A percentile compares a stretch with the other conserved stretches of the same genome.
Conservation (phyloP, 2,113 vertebrate genomes). For the Prinia subflava region DNA sequence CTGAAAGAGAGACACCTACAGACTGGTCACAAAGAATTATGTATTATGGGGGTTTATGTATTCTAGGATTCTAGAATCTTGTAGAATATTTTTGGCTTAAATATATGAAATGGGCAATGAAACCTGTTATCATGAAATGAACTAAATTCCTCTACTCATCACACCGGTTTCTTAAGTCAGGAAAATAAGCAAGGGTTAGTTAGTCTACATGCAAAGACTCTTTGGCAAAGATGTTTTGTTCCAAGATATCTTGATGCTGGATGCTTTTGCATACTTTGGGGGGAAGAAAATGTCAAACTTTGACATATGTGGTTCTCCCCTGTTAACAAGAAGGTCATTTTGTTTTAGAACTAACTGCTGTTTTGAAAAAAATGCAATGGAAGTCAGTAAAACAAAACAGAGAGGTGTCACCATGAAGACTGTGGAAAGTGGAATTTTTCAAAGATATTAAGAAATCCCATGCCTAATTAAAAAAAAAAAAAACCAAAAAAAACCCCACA, state of each 20-base stretch:
- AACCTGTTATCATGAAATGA: not conserved
- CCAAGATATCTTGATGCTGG: not conserved
- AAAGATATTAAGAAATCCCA: not conserved
- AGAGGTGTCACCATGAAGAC: not conserved
- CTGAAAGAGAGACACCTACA: not conserved
- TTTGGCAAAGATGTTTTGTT: not conserved
- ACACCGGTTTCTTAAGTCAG: not conserved
- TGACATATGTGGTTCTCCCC: rapidly evolving
- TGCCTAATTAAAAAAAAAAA: not conserved
- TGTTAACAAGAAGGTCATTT: not conserved
- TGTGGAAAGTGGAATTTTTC: not conserved
- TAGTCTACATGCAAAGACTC: not conserved
- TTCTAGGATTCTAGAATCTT: not conserved
- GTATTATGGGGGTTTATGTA: not conserved
- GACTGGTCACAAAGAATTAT: not conserved
- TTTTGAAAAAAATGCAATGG: not conserved
- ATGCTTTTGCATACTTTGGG: not conserved
- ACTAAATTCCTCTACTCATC: not conserved
- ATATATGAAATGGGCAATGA: not conserved
- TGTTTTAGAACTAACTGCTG: not conserved
- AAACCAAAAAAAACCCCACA: not conserved
- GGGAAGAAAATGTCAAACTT: not conserved
- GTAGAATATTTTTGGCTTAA: not conserved
- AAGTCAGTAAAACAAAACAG: not conserved
- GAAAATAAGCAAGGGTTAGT: not conserved